Evolutionary conservation across 2,113 vertebrate genomes (phyloP).

Genomic region (Diadophis punctatus): DNA sequence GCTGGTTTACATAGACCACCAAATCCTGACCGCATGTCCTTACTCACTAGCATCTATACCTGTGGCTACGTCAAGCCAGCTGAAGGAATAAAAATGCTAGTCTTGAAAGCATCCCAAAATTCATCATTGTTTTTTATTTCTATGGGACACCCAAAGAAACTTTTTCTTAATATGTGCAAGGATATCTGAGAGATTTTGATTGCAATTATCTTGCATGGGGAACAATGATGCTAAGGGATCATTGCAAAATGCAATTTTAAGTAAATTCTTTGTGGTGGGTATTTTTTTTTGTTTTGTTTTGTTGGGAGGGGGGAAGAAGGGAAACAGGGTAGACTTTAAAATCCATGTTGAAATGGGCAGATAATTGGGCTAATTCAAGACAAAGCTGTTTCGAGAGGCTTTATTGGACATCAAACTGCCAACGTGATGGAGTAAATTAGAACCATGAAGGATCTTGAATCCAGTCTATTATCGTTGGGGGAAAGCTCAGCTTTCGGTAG

Average conservation of each 20-base stretch:
- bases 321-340: background rate
- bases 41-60: background rate
- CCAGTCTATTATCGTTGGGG: background rate
- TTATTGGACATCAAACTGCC: background rate
- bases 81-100: background rate
- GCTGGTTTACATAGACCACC: background rate
- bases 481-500: background rate
- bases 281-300: background rate
- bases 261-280: background rate
- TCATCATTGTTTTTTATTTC: background rate
- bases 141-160: background rate
- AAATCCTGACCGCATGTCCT: background rate
- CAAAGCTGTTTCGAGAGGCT: background rate
- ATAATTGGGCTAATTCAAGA: background rate
- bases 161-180: background rate
- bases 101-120: background rate
- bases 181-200: background rate
- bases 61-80: background rate
- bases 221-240: too few species aligned
- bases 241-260: background rate
- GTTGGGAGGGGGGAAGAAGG: background rate
- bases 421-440: background rate
- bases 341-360: background rate
- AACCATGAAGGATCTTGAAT: background rate
- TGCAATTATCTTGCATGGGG: background rate